Base-by-base conservation (phyloP, 1,140 invertebrate genomes). In the Choristoneura fumiferana region DNA sequence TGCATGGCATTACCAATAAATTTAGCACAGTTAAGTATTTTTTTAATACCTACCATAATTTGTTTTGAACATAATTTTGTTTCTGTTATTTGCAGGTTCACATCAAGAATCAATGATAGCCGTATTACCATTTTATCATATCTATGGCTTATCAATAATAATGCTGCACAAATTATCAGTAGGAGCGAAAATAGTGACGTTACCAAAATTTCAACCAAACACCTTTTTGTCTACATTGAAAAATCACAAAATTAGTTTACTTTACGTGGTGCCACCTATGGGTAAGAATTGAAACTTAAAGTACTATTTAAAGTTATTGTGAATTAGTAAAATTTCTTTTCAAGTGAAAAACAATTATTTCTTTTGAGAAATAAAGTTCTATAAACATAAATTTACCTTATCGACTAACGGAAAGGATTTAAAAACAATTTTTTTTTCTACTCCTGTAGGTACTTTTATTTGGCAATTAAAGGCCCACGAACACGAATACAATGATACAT, bases 91-190 rank as follows among this genome's bases (percentile, higher is more conserved):
- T 59, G 34, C 58, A 53, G 45, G 10, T 54, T 18, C 58, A 17
- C 62, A 87, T 61, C 92, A 93, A 75, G 92, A 93, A 33, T 81
- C 91, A 0, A 66, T 92, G 0, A 91, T 94, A 1, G 79, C 75
- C 0, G 84, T 97, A 1, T 78, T 98, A 39, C 96, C 96, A 5
- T 93, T 96, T 68, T 98, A 94, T 69, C 97, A 98, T 71, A 96
- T 96, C 58, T 98, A 95, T 71, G 96, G 96, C 0, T 90, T 96
- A 57, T 91, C 90, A 4, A 75, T 86, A 1, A 65, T 92, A 5
- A 76, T 92, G 67, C 62, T 93, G 0, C 81, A 90, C 38, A 90
- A 90, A 63, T 65, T 97, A 37, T 67, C 85, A 0, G 64, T 85
- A 8, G 96, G 96, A 1, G 76, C 74, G 0, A 93, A 94, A 74